Conservation (phyloP, 2,888 invertebrate genomes). For the Augiades crinisus region DNA sequence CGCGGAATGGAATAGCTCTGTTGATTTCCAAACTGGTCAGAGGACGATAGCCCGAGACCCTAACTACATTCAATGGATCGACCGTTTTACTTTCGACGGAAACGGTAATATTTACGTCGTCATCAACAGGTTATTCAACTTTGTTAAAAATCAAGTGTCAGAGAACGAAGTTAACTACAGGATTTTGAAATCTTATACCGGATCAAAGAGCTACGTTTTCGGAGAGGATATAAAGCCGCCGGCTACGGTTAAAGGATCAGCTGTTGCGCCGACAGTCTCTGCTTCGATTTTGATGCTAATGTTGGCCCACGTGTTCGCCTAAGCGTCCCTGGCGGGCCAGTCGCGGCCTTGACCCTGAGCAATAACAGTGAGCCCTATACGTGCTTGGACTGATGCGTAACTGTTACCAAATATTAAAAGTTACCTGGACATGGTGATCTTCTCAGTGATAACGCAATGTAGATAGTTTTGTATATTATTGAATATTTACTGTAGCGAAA, state of each 20-base stretch:
- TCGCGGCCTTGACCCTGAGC: constrained; percentile 48
- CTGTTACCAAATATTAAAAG: constrained; percentile 75
- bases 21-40: constrained; percentile 81
- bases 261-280: constrained; percentile 49
- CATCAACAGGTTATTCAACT: constrained; percentile 85
- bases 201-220: constrained; percentile 84
- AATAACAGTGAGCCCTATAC: constrained; percentile 37
- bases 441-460: constrained; percentile 71
- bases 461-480: constrained; percentile 66
- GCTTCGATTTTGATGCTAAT: constrained; percentile 54
- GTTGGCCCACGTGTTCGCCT: constrained; percentile 64
- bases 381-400: constrained; percentile 63
- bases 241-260: constrained; percentile 44
- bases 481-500: constrained; percentile 35
- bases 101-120: constrained; percentile 84
- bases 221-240: constrained; percentile 53
- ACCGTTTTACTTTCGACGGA: constrained; percentile 85
- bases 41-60: constrained; percentile 85
- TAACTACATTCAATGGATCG: constrained; percentile 87
- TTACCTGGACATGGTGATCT: constrained; percentile 73
- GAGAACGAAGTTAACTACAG: constrained; percentile 84
- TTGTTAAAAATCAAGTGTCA: constrained; percentile 82
- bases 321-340: constrained; percentile 40
- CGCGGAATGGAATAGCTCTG: constrained; percentile 85
- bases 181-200: constrained; percentile 82